phyloP scores from a whole-genome alignment of 2,888 invertebrate genomes.

The Octodonta nipae region DNA sequence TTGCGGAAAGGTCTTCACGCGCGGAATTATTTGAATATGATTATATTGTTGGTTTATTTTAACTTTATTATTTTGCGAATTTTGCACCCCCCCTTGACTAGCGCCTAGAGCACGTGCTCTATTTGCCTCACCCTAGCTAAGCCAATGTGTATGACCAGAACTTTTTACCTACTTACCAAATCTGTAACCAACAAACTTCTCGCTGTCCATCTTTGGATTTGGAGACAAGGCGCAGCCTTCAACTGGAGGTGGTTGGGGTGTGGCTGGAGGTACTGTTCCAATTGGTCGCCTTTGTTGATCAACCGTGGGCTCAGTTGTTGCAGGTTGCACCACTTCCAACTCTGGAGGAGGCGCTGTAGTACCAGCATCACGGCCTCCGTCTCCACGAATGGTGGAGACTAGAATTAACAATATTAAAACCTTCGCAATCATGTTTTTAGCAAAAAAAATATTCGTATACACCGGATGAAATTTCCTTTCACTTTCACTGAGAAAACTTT shows the following conservation, averaged over 20 bases:
- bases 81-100: too few species aligned
- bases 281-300: constrained; percentile 21
- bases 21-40: too few species aligned
- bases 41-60: too few species aligned
- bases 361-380: constrained; percentile 11
- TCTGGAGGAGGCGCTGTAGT: constrained; percentile 1
- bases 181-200: constrained; percentile 36
- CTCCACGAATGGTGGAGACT: constrained; percentile 8
- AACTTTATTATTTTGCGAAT: too few species aligned
- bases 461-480: too few species aligned
- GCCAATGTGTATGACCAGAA: too few species aligned
- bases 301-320: neutral
- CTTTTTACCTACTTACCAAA: constrained; percentile 52
- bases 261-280: constrained; percentile 22
- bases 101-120: too few species aligned
- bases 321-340: constrained; percentile 2
- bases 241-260: constrained; percentile 28
- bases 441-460: too few species aligned
- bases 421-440: too few species aligned
- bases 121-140: too few species aligned
- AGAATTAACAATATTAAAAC: neutral
- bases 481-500: too few species aligned
- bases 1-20: too few species aligned
- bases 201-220: constrained; percentile 33
- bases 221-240: constrained; percentile 41